Percentiles rank a stretch among this genome's conserved stretches.
Evolutionary conservation across 2,797 vertebrate genomes (phyloP).

Genomic region (Coccyzus lansbergi): DNA sequence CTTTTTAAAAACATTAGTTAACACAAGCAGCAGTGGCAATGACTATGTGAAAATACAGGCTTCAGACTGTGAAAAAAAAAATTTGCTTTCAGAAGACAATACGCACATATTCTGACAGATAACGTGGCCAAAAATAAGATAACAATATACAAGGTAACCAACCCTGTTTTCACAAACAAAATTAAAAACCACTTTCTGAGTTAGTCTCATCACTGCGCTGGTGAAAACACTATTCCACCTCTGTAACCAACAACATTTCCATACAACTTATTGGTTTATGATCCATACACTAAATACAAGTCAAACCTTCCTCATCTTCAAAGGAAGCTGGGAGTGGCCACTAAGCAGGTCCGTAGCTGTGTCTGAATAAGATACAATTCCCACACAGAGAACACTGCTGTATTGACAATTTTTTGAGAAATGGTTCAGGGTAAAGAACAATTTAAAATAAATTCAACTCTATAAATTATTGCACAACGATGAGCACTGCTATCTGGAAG

Average conservation of each 20-base stretch:
- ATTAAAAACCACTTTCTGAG: background rate
- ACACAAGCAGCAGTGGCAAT: background rate
- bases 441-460: background rate
- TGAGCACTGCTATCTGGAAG: background rate
- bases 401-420: background rate
- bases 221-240: background rate
- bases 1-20: background rate
- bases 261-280: background rate
- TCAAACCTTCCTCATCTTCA: background rate
- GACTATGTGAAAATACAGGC: background rate
- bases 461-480: background rate
- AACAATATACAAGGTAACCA: background rate
- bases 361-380: background rate
- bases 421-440: background rate
- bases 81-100: background rate
- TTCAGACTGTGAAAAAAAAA: background rate
- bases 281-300: background rate
- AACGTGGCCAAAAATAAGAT: background rate
- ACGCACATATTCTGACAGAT: background rate
- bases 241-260: background rate
- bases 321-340: background rate
- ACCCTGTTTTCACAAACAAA: background rate
- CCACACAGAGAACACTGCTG: background rate
- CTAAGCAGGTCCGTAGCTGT: background rate
- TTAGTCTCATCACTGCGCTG: background rate